Base-by-base conservation (phyloP, 2,888 invertebrate genomes). In the Drosophila dives region DNA sequence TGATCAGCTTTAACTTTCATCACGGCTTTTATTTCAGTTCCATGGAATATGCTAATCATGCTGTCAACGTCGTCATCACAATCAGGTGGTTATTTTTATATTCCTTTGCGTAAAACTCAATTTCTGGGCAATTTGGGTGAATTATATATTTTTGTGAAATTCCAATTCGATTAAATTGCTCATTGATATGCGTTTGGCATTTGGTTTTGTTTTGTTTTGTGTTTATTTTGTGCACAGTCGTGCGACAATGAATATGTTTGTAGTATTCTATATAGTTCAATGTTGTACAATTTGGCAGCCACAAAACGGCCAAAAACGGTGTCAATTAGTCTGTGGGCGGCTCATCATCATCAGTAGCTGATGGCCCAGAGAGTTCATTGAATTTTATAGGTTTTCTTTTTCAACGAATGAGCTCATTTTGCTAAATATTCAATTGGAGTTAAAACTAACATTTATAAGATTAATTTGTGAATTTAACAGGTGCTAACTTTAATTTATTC, bases 211-310 rank as follows among this genome's bases (percentile, higher is more conserved):
- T 3, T 26, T 26, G 26, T 26, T 78, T 77, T 77, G 48, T 48
- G 20, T 40, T 29, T 8, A 23, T 34, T 34, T 72, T 55, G 58
- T 49, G 54, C 55, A 65, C 26, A 79, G 45, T 83, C 78, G 89
- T 80, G 86, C 53, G 71, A 81, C 83, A 81, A 69, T 86, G 72
- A 73, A 64, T 50, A 51, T 51, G 53, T 45, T 49, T 40, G 48
- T 62, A 54, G 71, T 68, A 78, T 86, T 82, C 88, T 84, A 77
- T 85, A 60, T 89, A 73, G 85, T 87, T 89, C 85, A 85, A 75
- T 89, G 85, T 54, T 81, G 73, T 54, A 55, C 72, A 80, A 34
- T 66, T 80, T 79, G 79, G 79, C 79, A 75, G 53, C 64, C 53
- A 53, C 20, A 70, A 50, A 81, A 36, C 26, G 55, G 55, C n/a